A percentile compares a stretch with the other conserved stretches of the same genome.
phyloP scores from a whole-genome alignment of 2,888 invertebrate species.

The Chrysolina americana region DNA sequence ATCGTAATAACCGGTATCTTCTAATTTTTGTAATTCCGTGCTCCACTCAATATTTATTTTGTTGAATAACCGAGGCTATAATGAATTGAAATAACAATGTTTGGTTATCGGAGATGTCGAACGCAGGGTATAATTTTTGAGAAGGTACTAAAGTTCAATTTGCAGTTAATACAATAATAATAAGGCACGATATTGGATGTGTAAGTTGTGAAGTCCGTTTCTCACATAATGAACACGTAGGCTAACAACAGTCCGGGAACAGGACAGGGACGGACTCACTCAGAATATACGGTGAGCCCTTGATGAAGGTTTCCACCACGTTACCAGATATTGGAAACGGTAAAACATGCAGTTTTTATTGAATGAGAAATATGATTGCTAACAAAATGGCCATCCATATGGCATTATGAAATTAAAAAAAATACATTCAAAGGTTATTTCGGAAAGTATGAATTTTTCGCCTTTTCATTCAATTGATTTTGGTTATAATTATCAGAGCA shows the following conservation, averaged over 20 bases:
- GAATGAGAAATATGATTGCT: no score
- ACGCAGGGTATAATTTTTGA: conserved; percentile 51
- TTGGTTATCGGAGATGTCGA: conserved; percentile 32
- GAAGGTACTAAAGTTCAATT: conserved; percentile 56
- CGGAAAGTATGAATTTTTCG: no score
- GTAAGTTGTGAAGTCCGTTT: conserved; percentile 60
- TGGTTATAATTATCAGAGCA: no score
- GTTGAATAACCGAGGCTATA: conserved; percentile 35
- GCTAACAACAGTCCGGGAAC: not conserved
- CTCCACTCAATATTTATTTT: conserved; percentile 38
- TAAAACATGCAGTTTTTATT: no score
- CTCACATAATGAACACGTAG: conserved; percentile 66
- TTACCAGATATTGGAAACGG: no score
- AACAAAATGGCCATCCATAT: no score
- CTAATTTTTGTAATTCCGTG: conserved; percentile 26
- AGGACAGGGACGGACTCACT: conserved; percentile 21
- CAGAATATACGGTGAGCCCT: not conserved
- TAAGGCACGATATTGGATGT: conserved; percentile 55
- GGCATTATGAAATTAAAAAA: no score
- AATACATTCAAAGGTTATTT: no score
- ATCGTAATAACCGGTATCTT: conserved; percentile 24
- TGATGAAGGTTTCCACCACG: no score
- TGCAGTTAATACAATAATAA: conserved; percentile 61
- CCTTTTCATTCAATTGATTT: no score
- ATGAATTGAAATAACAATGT: conserved; percentile 51